phyloP scores from a whole-genome alignment of 2,888 invertebrate genomes.

The Julus scanicus region DNA sequence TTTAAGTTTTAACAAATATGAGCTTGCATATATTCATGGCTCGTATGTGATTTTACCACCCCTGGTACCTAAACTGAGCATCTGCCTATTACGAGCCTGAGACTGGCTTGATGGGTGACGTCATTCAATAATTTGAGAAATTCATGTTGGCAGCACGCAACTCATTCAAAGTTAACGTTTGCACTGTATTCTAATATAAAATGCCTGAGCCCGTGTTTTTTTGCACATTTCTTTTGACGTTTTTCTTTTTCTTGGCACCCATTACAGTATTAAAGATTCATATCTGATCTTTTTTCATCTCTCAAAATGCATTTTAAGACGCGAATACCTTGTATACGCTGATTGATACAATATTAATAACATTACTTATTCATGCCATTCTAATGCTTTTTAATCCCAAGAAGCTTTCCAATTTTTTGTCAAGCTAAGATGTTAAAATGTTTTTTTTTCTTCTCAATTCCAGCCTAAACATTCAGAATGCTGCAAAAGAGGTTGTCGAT shows the following conservation, averaged over 20 bases:
- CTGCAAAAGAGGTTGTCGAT: conserved; percentile 63
- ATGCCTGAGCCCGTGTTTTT: too few relatives aligned
- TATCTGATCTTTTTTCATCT: neutral
- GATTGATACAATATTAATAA: neutral
- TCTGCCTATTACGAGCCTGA: too few relatives aligned
- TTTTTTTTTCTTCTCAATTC: conserved; percentile 58
- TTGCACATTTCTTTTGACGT: neutral
- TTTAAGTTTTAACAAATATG: too few relatives aligned
- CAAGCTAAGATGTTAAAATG: neutral
- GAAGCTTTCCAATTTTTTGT: neutral
- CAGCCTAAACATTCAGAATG: conserved; percentile 62
- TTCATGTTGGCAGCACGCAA: too few relatives aligned
- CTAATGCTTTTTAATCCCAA: neutral
- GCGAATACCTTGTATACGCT: neutral
- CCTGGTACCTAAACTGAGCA: too few relatives aligned
- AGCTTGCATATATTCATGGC: too few relatives aligned
- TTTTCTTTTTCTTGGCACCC: neutral
- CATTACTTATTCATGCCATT: neutral
- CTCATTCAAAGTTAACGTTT: too few relatives aligned
- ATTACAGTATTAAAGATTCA: neutral
- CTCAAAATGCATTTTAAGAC: neutral
- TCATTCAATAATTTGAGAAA: too few relatives aligned
- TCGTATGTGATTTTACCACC: too few relatives aligned
- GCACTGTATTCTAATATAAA: too few relatives aligned
- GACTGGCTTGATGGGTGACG: too few relatives aligned